Conservation (phyloP, 1,140 invertebrate genomes). For the Brachionus calyciflorus region DNA sequence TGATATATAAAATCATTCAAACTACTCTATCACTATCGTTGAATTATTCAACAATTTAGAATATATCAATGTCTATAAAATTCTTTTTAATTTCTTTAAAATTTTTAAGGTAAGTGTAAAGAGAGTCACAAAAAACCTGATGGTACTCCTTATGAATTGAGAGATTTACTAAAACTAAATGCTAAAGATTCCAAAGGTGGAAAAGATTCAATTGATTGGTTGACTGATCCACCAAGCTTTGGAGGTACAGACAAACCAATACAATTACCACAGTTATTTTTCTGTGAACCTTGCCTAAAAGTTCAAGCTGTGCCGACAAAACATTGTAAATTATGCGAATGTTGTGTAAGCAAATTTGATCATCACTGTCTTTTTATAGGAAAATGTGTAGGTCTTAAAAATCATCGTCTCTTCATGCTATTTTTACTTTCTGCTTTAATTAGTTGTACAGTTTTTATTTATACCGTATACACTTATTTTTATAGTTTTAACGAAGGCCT, state of each 20-base stretch:
- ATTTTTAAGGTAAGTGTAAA: constrained; percentile 27
- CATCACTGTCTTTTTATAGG: constrained; percentile 58
- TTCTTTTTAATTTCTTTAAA: background rate
- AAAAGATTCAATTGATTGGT: constrained; percentile 34
- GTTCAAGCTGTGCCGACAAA: constrained; percentile 48
- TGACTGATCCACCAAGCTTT: constrained; percentile 28
- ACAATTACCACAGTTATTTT: background rate
- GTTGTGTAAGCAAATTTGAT: constrained; percentile 53
- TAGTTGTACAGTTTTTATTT: background rate
- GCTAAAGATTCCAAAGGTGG: background rate
- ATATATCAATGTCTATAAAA: background rate
- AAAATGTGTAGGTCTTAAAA: constrained; percentile 54
- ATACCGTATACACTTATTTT: background rate
- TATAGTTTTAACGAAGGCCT: background rate
- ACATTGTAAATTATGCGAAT: constrained; percentile 55
- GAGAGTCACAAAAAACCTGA: constrained; percentile 26
- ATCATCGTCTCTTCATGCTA: constrained; percentile 53
- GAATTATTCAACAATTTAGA: no score
- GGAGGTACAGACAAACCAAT: background rate
- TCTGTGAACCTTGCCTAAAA: constrained; percentile 30
- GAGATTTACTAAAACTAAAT: constrained; percentile 18
- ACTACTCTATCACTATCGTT: no score
- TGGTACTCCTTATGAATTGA: constrained; percentile 12
- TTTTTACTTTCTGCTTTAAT: constrained; percentile 49
- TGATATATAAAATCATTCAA: no score